A percentile compares a stretch with the other conserved stretches of the same genome.
phyloP scores from a whole-genome alignment of 2,888 invertebrate species.

The Nephrotoma guestfalica region DNA sequence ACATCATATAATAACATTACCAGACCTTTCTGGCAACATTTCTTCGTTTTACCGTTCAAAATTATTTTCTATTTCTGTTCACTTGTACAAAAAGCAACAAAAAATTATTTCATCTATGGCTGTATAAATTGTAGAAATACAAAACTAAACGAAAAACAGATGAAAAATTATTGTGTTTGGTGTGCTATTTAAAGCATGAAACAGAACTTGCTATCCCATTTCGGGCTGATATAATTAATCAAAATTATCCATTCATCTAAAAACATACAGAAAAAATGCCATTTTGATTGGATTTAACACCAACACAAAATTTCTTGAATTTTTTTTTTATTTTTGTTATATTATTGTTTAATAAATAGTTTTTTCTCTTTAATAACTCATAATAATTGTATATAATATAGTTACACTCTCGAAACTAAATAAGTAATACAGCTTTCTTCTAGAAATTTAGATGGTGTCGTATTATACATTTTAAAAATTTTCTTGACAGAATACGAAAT shows the following conservation, averaged over 20 bases:
- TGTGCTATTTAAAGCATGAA: background rate
- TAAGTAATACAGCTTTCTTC: background rate
- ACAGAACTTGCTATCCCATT: background rate
- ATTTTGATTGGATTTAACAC: background rate
- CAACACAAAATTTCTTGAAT: background rate
- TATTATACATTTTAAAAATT: background rate
- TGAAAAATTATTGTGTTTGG: too few relatives aligned
- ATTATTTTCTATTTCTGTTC: background rate
- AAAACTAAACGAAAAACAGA: background rate
- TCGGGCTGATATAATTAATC: background rate
- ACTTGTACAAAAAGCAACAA: background rate
- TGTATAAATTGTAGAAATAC: background rate
- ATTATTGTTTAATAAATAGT: background rate
- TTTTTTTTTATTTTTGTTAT: background rate
- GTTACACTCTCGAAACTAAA: background rate
- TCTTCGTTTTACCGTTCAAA: background rate
- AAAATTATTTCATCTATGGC: background rate
- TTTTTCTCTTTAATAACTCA: background rate
- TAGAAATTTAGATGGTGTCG: background rate
- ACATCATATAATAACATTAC: background rate
- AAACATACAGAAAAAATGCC: background rate
- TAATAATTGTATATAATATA: background rate
- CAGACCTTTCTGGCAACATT: background rate
- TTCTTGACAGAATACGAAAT: background rate
- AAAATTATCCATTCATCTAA: background rate